Base-by-base conservation (phyloP, 2,888 invertebrate genomes). In the Caenorhabditis becei region DNA sequence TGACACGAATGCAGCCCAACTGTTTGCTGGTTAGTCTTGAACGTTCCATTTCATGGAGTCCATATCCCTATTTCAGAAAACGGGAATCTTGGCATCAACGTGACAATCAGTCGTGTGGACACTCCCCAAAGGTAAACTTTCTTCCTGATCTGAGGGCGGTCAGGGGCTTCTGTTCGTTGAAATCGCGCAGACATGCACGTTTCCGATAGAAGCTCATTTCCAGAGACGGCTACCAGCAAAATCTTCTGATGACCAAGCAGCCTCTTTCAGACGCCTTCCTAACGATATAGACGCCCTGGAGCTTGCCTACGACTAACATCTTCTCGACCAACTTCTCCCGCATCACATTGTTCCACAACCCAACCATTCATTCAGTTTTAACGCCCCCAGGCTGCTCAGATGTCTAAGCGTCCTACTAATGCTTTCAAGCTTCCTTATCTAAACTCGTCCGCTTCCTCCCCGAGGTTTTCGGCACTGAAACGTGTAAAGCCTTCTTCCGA, bases 81-180 rank as follows among this genome's bases (percentile, higher is more conserved):
- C 92, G 98, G 98, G 58, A 99, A 99, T 93, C 94, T 99, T 87
- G 98, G 97, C 89, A 99, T 99, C 91, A 99, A 99, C 93, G 99
- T 99, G 91, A 99, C 99, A 92, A 99, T 99, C 92, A 96, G 96
- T 87, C 67, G 79, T 16, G 44, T 80, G n/a, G 70, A 74, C 37
- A n/a, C 47, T 24, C 58, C 24, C 37, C 66, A 58, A 53, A 66
- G 62, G 67, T 59, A 18, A 49, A 14, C 20, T 18, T 53, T 44
- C 28, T 63, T 16, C 16, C 11, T 18, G 14, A 2, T 2, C 5
- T n/a, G 53, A 26, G 26, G 14, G n/a, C n/a, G 1, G 18, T 16
- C 26, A 32, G 24, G 24, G 41, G 56, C 32, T 56, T 56, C 56
- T 26, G 3, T 32, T 56, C 8, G 32, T 56, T 24, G 56, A 56